phyloP scores from a whole-genome alignment of 2,888 invertebrate species.

The Epistrophella euchroma region DNA sequence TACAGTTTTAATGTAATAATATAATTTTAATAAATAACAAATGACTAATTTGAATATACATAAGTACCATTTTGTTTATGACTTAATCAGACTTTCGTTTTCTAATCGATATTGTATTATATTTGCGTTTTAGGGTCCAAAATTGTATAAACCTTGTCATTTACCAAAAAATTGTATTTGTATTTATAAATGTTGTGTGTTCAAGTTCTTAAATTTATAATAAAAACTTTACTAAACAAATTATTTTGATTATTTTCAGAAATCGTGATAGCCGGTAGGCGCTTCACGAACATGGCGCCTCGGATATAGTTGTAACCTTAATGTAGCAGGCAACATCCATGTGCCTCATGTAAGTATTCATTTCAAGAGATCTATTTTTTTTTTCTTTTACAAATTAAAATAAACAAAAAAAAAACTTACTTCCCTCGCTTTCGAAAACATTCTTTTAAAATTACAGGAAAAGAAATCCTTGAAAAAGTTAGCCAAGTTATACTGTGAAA shows the following conservation, averaged over 20 bases:
- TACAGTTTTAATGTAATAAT: no score
- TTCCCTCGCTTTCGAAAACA: slow-evolving; percentile 1
- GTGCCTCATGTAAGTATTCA: slow-evolving; percentile 84
- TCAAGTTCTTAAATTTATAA: no score
- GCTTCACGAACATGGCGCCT: slow-evolving; percentile 84
- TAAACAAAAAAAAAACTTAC: not conserved
- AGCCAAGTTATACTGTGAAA: slow-evolving; percentile 17
- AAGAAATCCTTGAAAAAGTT: slow-evolving; percentile 22
- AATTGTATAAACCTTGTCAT: no score
- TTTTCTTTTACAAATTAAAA: not conserved
- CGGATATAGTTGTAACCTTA: slow-evolving; percentile 84
- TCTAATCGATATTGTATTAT: no score
- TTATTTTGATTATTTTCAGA: slow-evolving; percentile 79
- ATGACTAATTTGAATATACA: no score
- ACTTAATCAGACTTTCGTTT: no score
- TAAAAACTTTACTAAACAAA: not conserved
- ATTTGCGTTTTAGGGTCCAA: no score
- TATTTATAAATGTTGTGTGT: no score
- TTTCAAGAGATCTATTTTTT: not conserved
- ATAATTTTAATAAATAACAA: no score
- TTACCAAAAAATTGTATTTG: no score
- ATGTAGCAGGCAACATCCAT: slow-evolving; percentile 84
- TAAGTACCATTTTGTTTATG: no score
- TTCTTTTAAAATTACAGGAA: slow-evolving; percentile 11
- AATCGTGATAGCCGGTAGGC: slow-evolving; percentile 83